These are phyloP conservation scores for Nesospiza acunhae DNA, from an alignment of 2,113 vertebrate species.

Conservation along the genomic window DNA sequence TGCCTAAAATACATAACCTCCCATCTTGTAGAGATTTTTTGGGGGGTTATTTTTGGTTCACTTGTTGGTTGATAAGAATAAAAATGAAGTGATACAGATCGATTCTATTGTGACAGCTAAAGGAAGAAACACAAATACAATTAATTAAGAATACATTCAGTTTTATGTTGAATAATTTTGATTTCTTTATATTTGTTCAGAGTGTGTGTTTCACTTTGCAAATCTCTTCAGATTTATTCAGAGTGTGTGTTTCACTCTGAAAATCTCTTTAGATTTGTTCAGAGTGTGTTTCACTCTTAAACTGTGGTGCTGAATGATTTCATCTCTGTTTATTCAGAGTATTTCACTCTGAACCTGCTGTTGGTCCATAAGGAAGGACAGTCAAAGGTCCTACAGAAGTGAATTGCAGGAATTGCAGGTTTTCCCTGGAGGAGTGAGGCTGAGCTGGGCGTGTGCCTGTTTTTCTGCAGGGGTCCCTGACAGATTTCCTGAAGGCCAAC, in stretches of 20 bases:
- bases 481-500: constrained; percentile 96
- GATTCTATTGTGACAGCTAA: not conserved
- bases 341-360: not conserved
- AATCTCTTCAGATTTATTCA: not conserved
- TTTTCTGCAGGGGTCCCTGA: constrained; percentile 87
- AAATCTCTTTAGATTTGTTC: not conserved
- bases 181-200: not conserved
- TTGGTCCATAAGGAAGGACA: not conserved
- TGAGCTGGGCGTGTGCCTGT: not conserved
- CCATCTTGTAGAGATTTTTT: not conserved
- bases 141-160: not conserved
- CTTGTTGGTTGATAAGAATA: not conserved
- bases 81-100: not conserved
- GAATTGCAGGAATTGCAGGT: not conserved
- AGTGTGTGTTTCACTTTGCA: not conserved
- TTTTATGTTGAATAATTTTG: not conserved
- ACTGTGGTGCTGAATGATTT: not conserved
- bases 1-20: not conserved
- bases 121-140: not conserved
- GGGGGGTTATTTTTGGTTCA: not conserved
- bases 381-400: fast-evolving
- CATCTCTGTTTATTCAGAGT: not conserved
- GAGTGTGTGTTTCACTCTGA: not conserved
- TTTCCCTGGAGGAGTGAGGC: not conserved
- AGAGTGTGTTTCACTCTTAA: not conserved